Conservation (phyloP, 23 tunicate species). For the Styela clava region DNA sequence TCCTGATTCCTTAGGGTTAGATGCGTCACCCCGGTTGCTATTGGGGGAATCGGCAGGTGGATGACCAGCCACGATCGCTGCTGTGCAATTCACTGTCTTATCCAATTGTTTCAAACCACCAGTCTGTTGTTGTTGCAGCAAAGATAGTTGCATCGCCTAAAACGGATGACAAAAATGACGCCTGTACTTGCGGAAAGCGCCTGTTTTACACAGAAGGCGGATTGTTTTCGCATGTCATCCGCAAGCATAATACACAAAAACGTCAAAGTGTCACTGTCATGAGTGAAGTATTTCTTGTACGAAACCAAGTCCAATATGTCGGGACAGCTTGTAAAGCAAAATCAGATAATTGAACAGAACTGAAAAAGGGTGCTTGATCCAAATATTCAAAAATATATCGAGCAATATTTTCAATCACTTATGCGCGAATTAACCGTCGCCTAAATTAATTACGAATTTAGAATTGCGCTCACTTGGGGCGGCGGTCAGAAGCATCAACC, state of each 20-base stretch:
- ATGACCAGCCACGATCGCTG: slow-evolving; percentile 26
- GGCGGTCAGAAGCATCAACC: neutral
- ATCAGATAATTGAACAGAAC: neutral
- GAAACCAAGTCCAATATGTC: neutral
- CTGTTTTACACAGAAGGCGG: neutral
- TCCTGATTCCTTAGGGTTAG: slow-evolving; percentile 8
- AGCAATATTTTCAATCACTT: neutral
- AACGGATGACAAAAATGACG: neutral
- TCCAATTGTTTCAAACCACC: slow-evolving; percentile 34
- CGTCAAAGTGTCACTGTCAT: neutral
- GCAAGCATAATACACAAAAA: neutral
- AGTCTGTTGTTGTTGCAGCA: slow-evolving; percentile 53
- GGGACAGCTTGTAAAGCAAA: neutral
- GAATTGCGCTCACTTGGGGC: neutral
- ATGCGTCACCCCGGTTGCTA: slow-evolving; percentile 41
- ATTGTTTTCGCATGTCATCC: neutral
- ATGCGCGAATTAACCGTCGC: neutral
- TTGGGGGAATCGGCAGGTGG: slow-evolving; percentile 34
- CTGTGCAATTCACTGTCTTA: neutral
- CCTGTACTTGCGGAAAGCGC: neutral
- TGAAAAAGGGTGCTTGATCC: neutral
- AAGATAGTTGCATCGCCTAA: slow-evolving; percentile 78
- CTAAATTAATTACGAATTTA: neutral
- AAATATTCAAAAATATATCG: neutral
- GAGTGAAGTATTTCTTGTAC: neutral